These are phyloP conservation scores for Sakesphorus luctuosus DNA, from an alignment of 2,113 vertebrate genomes.

Conservation along the genomic window DNA sequence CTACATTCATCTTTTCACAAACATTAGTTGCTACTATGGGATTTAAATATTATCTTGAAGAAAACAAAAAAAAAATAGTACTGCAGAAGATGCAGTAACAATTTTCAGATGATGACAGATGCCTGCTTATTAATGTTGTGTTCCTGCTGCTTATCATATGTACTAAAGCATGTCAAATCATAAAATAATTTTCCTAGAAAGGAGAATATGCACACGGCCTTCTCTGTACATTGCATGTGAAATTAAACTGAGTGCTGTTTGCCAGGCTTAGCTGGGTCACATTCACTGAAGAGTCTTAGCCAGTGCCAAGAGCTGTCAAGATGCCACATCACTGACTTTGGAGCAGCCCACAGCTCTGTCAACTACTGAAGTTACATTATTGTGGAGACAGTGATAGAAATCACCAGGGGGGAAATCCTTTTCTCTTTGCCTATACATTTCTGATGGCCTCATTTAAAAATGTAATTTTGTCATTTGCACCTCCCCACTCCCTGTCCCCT, in stretches of 20 bases:
- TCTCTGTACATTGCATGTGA: neutral
- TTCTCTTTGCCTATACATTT: neutral
- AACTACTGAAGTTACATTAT: neutral
- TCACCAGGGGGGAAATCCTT: neutral
- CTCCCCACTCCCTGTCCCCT: too few relatives aligned
- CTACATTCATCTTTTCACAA: slow-evolving; percentile 7
- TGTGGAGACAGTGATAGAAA: neutral
- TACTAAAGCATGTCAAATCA: neutral
- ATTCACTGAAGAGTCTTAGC: neutral
- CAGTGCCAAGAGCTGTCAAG: neutral
- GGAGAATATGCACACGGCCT: neutral
- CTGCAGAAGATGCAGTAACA: neutral
- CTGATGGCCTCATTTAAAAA: neutral
- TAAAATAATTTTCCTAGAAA: neutral
- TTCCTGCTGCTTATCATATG: neutral
- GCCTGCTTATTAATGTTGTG: slow-evolving; percentile 9
- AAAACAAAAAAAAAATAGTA: neutral
- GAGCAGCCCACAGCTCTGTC: neutral
- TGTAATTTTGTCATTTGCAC: neutral
- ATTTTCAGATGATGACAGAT: slow-evolving; percentile 11
- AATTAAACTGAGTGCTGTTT: neutral
- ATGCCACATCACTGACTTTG: neutral
- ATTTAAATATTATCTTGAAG: slow-evolving; percentile 2
- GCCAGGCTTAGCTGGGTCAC: neutral
- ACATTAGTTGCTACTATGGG: slow-evolving; percentile 22